Conservation (phyloP, 2,888 invertebrate genomes). For the Drosophila ustulata region DNA sequence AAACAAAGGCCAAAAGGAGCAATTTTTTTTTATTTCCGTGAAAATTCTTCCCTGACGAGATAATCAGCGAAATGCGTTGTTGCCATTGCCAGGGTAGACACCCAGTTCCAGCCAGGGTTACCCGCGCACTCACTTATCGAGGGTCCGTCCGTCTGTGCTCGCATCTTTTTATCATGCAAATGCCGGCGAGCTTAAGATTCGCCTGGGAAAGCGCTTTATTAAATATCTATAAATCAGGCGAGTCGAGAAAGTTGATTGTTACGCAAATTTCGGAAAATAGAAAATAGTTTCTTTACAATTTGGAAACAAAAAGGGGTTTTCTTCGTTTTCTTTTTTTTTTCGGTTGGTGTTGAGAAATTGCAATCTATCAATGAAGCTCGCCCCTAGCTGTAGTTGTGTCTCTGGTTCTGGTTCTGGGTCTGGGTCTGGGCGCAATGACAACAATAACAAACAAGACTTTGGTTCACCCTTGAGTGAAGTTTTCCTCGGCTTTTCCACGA, state of each 20-base stretch:
- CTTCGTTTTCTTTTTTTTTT: neutral
- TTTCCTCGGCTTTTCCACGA: slow-evolving; percentile 62
- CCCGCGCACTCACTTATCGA: slow-evolving; percentile 4
- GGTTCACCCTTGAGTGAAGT: slow-evolving; percentile 55
- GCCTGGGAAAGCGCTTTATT: slow-evolving; percentile 75
- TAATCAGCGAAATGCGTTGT: slow-evolving; percentile 57
- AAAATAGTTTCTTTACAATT: slow-evolving; percentile 52
- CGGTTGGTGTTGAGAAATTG: slow-evolving; percentile 56
- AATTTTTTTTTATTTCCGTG: slow-evolving; percentile 23
- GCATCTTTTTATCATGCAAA: slow-evolving; percentile 54
- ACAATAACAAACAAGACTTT: slow-evolving; percentile 58
- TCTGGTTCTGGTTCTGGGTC: slow-evolving; percentile 14
- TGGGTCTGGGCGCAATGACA: slow-evolving; percentile 34
- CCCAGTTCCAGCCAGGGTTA: slow-evolving; percentile 14
- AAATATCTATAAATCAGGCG: slow-evolving; percentile 77
- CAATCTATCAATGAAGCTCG: slow-evolving; percentile 78
- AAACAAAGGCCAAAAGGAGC: slow-evolving; percentile 42
- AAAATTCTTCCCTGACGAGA: slow-evolving; percentile 63
- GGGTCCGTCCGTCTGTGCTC: neutral
- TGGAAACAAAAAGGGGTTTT: slow-evolving; percentile 65
- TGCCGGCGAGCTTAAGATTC: slow-evolving; percentile 35
- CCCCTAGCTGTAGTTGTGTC: neutral
- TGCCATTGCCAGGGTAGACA: slow-evolving; percentile 39
- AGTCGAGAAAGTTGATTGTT: slow-evolving; percentile 65
- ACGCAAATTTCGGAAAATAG: slow-evolving; percentile 63